phyloP scores from a whole-genome alignment of 2,888 invertebrate species.

The Sturmia bella region DNA sequence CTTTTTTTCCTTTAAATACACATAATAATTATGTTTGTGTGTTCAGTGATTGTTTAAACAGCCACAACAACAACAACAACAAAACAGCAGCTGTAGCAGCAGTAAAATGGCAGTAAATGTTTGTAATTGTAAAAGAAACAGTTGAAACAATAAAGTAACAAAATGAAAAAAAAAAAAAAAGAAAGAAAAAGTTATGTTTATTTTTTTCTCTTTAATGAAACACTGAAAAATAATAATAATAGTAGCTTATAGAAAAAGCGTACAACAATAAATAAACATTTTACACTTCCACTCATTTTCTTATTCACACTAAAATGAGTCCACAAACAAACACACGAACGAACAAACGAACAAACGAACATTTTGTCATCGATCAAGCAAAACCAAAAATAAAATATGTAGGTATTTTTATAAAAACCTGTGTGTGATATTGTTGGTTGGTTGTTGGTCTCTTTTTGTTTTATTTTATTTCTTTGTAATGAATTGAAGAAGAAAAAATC shows the following conservation, averaged over 20 bases:
- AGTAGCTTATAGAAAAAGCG: conserved; percentile 15
- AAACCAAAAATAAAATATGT: conserved; percentile 52
- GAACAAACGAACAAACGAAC: conserved; percentile 4
- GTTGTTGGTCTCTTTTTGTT: conserved; percentile 26
- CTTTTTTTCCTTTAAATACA: conserved; percentile 19
- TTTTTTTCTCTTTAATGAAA: conserved; percentile 26
- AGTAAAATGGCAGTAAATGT: conserved; percentile 57
- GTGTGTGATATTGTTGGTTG: too few species aligned
- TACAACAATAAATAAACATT: conserved; percentile 38
- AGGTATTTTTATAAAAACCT: conserved; percentile 47
- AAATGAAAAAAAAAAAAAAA: conserved; percentile 3
- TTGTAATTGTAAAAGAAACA: conserved; percentile 57
- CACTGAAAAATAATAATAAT: neutral
- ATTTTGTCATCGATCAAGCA: conserved; percentile 67
- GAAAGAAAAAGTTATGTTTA: conserved; percentile 58
- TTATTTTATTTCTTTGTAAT: conserved; percentile 18
- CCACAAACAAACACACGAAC: conserved; percentile 14
- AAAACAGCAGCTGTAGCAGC: conserved; percentile 1
- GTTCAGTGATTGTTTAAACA: conserved; percentile 60
- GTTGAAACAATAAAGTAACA: neutral
- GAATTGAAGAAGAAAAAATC: conserved; percentile 35
- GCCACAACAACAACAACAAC: conserved; percentile 34
- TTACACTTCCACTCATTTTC: conserved; percentile 64
- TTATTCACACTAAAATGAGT: conserved; percentile 1
- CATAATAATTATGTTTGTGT: conserved; percentile 60